Evolutionary conservation across 1,140 invertebrate genomes (phyloP).

Genomic region (Cardiocondyla obscurior): DNA sequence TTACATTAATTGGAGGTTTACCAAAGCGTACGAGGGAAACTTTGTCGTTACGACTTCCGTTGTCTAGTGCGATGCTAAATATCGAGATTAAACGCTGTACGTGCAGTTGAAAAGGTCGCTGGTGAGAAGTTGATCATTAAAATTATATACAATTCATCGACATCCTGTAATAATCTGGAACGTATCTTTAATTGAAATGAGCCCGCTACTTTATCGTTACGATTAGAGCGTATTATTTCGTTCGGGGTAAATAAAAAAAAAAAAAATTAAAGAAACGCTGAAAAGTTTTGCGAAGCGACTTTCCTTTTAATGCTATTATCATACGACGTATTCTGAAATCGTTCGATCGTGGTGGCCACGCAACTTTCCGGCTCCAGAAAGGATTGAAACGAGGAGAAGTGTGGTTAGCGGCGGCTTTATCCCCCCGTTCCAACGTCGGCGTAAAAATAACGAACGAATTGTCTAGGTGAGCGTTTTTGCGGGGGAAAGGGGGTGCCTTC

Average conservation of each 20-base stretch:
- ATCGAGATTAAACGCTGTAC: not conserved
- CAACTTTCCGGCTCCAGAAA: conserved; percentile 6
- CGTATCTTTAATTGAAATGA: not conserved
- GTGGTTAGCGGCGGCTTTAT: conserved; percentile 66
- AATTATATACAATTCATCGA: not conserved
- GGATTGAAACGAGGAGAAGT: conserved; percentile 24
- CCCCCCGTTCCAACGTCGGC: conserved; percentile 56
- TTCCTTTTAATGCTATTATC: not conserved
- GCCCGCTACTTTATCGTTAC: not conserved
- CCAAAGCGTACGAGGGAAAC: conserved; percentile 38
- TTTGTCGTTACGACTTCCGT: conserved; percentile 1
- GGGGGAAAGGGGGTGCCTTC: conserved; percentile 53
- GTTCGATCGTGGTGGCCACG: conserved; percentile 10
- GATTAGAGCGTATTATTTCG: not conserved
- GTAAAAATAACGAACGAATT: conserved; percentile 73
- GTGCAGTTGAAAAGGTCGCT: not conserved
- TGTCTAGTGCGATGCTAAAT: not conserved
- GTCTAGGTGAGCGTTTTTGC: conserved; percentile 68
- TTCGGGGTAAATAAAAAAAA: not conserved
- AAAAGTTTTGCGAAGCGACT: not conserved
- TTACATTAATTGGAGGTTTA: conserved; percentile 78
- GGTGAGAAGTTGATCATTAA: not conserved
- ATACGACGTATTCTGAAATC: not conserved
- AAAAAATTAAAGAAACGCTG: not conserved
- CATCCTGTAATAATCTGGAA: not conserved